Conservation (phyloP, 2,797 vertebrate genomes). For the Phrynocephalus forsythii region DNA sequence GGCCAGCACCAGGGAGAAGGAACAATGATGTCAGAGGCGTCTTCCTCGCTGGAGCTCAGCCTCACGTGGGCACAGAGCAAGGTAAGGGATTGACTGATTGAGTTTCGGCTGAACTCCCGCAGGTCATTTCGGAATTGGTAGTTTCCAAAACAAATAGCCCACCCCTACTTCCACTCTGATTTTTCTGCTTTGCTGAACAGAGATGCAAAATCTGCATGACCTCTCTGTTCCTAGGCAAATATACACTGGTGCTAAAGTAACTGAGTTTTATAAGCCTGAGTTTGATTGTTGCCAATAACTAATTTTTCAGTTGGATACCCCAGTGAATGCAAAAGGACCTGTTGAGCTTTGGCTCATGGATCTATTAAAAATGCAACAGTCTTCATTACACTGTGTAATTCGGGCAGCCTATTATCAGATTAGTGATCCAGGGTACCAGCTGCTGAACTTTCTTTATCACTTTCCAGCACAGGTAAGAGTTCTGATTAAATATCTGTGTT, state of each 20-base stretch:
- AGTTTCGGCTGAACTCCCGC: no score
- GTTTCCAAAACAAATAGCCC: no score
- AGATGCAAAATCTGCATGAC: not conserved
- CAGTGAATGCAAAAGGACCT: slow-evolving; percentile 81
- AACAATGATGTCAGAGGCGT: no score
- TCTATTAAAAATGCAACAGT: slow-evolving; percentile 79
- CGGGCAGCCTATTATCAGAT: slow-evolving; percentile 79
- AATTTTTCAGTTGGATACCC: slow-evolving; percentile 75
- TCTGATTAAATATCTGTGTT: not conserved
- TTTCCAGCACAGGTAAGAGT: slow-evolving; percentile 83
- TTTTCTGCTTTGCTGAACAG: not conserved
- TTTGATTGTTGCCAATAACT: slow-evolving; percentile 29
- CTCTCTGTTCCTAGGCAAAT: not conserved
- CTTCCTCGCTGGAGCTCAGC: no score
- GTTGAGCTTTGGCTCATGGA: slow-evolving; percentile 81
- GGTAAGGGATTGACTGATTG: no score
- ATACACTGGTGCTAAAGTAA: not conserved
- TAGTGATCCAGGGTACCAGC: slow-evolving; percentile 78
- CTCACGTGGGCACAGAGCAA: no score
- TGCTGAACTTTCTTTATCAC: slow-evolving; percentile 74
- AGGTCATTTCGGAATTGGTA: no score
- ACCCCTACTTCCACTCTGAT: not conserved
- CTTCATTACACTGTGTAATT: slow-evolving; percentile 83
- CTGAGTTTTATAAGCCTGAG: not conserved
- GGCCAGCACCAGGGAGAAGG: no score